Conservation (phyloP, 1,140 invertebrate genomes). For the Dysdera silvatica region DNA sequence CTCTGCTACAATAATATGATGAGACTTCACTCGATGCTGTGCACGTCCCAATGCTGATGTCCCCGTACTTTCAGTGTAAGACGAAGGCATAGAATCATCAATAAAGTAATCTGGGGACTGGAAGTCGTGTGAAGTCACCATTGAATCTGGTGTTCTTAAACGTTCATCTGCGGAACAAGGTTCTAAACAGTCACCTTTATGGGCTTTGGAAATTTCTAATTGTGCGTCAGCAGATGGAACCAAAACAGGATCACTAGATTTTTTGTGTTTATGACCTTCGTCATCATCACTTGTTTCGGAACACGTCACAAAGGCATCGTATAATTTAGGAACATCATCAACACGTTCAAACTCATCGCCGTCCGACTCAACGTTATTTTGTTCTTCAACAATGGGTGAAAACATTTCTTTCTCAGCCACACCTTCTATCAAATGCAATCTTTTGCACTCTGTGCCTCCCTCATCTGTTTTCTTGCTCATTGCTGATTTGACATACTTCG, state of each 20-base stretch:
- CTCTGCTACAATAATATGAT: conserved; percentile 36
- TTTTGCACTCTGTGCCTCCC: conserved; percentile 10
- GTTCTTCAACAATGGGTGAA: background rate
- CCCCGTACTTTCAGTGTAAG: conserved; percentile 40
- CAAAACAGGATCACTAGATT: too few species aligned
- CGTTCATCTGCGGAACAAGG: conserved; percentile 14
- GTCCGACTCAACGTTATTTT: conserved; percentile 54
- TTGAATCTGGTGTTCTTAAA: conserved; percentile 19
- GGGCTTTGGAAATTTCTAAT: conserved; percentile 16
- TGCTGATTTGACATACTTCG: too few species aligned
- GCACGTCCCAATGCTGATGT: conserved; percentile 27
- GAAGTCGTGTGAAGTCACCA: conserved; percentile 51
- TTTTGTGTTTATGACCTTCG: too few species aligned
- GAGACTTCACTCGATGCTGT: conserved; percentile 29
- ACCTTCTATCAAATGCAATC: too few species aligned
- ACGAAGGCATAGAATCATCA: conserved; percentile 61
- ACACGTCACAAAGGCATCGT: too few species aligned
- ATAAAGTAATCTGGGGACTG: conserved; percentile 74
- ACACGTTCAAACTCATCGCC: conserved; percentile 75
- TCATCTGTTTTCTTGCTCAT: background rate
- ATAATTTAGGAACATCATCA: conserved; percentile 33
- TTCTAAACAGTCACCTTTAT: too few species aligned
- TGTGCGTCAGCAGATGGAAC: too few species aligned
- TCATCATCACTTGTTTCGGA: too few species aligned
- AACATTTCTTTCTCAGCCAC: background rate